Evolutionary conservation across 2,888 invertebrate species (phyloP), one percentile per base, ranked within the genome.

Genomic region (Ophion costatus): DNA sequence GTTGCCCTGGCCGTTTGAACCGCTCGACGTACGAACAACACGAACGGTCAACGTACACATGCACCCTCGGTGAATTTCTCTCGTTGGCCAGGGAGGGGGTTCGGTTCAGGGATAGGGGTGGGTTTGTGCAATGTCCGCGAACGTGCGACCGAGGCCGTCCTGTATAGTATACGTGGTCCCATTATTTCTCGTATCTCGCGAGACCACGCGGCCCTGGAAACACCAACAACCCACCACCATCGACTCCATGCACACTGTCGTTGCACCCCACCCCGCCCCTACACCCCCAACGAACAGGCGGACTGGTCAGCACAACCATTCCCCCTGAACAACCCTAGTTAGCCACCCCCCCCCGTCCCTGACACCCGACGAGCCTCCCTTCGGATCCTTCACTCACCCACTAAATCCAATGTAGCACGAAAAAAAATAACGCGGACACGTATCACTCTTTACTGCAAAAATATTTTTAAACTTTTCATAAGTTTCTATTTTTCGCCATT

Each of bases 171-270:
- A 89, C 87, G 91, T 88, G 86, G 89, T 56, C 86, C 92, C 91
- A 92, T 92, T 92, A 92, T 92, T 92, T 92, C 92, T 92, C 92
- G 88, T 92, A 91, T 92, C 92, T 92, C 91, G 91, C 89, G 91
- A 90, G 89, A 87, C 90, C 92, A 92, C 89, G 91, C 92, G 88
- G 88, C 84, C 85, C 84, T 57, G 87, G 85, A 82, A 86, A 84
- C 89, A 67, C 70, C 80, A 67, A 75, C 71, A 71, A 82, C 61
- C 80, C 87, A 82, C 79, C 86, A 80, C 69, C 80, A 81, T 42
- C 64, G 56, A 63, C 61, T 59, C 67, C 29, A 33, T 69, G 64
- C 64, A 66, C 56, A 75, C 63, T 71, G 59, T 78, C 73, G 71
- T 74, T 75, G 75, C n/a, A 33, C 75, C 79, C 79, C 75, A 3